Evolutionary conservation across 2,113 vertebrate genomes (phyloP), one percentile per base, ranked within the genome.

Genomic region (Oncorhynchus clarkii): DNA sequence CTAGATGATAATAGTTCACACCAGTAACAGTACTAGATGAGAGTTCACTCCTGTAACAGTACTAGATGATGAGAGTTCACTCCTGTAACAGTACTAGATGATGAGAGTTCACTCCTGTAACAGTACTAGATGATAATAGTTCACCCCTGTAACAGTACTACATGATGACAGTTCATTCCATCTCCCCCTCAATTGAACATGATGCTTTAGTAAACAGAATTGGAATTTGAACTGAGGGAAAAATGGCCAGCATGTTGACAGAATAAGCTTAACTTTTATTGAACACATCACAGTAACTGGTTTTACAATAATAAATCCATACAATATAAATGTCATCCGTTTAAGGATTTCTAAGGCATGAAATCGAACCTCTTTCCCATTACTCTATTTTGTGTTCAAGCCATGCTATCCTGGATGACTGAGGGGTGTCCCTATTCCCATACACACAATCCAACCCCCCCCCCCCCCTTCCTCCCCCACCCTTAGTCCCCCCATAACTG

Each of bases 211-310:
- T 12, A 51, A 51, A 51, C 49, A 51, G 49, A 51, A 51, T 51
- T 16, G 49, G 49, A 51, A 51, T 39, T 39, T 9, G 39, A 39
- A 39, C 39, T 51, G 49, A 16, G 4, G 49, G 14, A 51, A 60
- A 60, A 60, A 57, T 57, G 26, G 13, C 26, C 5, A 67, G 69
- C 48, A 20, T 24, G n/a, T 73, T 11, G 66, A 31, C 29, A 54
- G 74, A 85, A 80, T 60, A 71, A 64, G 70, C 22, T 5, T 31
- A 59, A 31, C 51, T 84, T 90, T 90, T 89, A 90, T 85, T 91
- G 24, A 86, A 79, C 78, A 80, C 62, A 70, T 71, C 48, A 82
- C 81, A 60, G 76, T 84, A 77, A 70, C 18, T 83, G 0, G 4
- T 76, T 65, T 75, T 73, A 26, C 67, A 26, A 70, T 54, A 81